Conservation (phyloP, 2,888 invertebrate species). For the Drosophila pseudotalamancana region DNA sequence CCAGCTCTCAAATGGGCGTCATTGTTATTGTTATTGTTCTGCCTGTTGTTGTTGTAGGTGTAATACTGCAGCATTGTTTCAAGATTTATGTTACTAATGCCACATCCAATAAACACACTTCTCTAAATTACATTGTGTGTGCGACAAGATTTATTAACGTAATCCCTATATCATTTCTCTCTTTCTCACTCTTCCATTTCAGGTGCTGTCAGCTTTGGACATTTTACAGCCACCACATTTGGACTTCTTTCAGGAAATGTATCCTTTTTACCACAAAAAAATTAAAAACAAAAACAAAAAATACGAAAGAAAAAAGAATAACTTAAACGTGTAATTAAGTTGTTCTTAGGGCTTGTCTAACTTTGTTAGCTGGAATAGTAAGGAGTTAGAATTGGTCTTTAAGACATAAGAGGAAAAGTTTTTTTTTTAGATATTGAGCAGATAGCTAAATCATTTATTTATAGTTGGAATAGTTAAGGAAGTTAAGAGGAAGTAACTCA, state of each 20-base stretch:
- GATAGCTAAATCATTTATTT: no score
- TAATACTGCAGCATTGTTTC: constrained; percentile 38
- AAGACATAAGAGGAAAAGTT: no score
- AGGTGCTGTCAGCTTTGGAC: constrained; percentile 99
- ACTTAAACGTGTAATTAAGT: no score
- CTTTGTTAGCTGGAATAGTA: no score
- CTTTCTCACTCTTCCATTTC: constrained; percentile 76
- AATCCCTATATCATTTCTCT: constrained; percentile 23
- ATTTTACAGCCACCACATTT: constrained; percentile 99
- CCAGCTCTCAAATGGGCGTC: constrained; percentile 18
- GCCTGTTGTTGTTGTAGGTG: constrained; percentile 29
- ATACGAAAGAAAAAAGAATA: no score
- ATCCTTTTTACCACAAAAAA: constrained; percentile 88
- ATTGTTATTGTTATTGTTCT: background rate
- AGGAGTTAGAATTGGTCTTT: no score
- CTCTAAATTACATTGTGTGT: constrained; percentile 23
- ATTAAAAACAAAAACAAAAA: constrained; percentile 16
- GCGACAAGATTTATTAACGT: constrained; percentile 40
- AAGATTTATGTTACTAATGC: constrained; percentile 55
- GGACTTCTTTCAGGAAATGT: constrained; percentile 99
- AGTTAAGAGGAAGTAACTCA: no score
- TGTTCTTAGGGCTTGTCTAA: no score
- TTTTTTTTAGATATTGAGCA: no score
- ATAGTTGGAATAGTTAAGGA: no score
- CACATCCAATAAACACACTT: constrained; percentile 48